Evolutionary conservation across 2,888 invertebrate species (phyloP).

Genomic region (Pegoplata infirma): DNA sequence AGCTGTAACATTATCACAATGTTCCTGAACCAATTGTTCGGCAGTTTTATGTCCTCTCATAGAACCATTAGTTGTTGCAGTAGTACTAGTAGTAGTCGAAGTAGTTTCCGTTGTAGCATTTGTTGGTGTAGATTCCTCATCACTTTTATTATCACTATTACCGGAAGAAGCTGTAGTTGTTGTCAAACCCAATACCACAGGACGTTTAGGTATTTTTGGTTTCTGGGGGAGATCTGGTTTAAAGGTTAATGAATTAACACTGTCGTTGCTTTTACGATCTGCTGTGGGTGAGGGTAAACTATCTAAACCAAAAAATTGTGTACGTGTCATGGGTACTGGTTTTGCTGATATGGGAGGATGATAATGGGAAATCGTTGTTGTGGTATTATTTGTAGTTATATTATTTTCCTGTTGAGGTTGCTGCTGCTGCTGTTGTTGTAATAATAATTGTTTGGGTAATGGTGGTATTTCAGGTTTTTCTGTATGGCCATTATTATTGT

Average conservation of each 20-base stretch:
- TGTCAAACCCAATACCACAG: constrained; percentile 73
- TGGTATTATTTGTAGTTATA: constrained; percentile 47
- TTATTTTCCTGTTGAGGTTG: constrained; percentile 21
- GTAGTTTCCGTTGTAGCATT: background rate
- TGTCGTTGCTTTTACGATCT: constrained; percentile 73
- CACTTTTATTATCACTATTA: constrained; percentile 70
- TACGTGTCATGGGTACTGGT: constrained; percentile 75
- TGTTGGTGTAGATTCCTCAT: constrained; percentile 70
- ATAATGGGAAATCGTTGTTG: constrained; percentile 27
- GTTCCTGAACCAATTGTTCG: constrained; percentile 60
- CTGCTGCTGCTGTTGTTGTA: constrained; percentile 63
- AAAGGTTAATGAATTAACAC: constrained; percentile 70
- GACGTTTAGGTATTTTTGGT: constrained; percentile 90
- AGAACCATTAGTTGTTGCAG: constrained; percentile 25
- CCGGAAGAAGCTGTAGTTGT: constrained; percentile 40
- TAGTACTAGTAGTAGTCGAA: background rate
- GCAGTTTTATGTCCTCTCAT: constrained; percentile 57
- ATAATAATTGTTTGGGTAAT: constrained; percentile 70
- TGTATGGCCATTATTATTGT: constrained; percentile 49
- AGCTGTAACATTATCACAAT: constrained; percentile 61
- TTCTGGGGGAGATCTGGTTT: constrained; percentile 80
- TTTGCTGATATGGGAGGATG: constrained; percentile 70
- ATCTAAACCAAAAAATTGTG: constrained; percentile 74
- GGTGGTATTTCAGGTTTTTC: constrained; percentile 74
- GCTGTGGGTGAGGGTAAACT: constrained; percentile 73